A percentile compares a stretch with the other conserved stretches of the same genome.
phyloP scores from a whole-genome alignment of 2,797 vertebrate genomes.

The Nyctalus aviator region DNA sequence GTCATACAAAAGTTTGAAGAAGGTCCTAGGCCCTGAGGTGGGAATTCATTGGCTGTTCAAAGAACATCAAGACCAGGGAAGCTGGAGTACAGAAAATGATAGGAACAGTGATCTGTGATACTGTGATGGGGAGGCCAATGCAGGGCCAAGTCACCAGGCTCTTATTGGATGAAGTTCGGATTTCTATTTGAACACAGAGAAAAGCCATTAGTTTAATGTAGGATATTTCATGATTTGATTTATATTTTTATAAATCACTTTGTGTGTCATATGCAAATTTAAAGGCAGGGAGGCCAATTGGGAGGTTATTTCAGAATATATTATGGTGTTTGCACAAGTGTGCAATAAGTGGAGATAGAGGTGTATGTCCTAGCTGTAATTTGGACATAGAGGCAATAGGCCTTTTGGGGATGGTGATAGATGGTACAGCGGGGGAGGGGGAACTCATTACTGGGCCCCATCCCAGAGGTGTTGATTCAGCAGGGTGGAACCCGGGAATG shows the following conservation, averaged over 20 bases:
- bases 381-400: not conserved
- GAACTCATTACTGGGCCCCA: not conserved
- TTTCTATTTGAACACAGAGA: conserved; percentile 21
- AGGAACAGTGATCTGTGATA: not conserved
- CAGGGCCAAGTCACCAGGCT: not conserved
- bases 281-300: not conserved
- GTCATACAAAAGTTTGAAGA: not conserved
- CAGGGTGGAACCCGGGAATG: not conserved
- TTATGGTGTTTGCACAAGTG: not conserved
- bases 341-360: not conserved
- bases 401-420: not conserved
- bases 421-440: not conserved
- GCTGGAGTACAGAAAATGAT: not conserved
- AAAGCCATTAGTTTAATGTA: not conserved
- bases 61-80: not conserved
- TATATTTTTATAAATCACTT: conserved; percentile 1
- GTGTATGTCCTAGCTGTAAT: not conserved
- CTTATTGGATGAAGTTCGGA: not conserved
- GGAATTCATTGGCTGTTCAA: not conserved
- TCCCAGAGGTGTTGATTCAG: not conserved
- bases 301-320: not conserved
- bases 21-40: not conserved
- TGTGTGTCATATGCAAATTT: not conserved
- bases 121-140: not conserved
- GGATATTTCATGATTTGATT: conserved; percentile 7